Conservation (phyloP, 2,888 invertebrate genomes). For the Tenodera sinensis region DNA sequence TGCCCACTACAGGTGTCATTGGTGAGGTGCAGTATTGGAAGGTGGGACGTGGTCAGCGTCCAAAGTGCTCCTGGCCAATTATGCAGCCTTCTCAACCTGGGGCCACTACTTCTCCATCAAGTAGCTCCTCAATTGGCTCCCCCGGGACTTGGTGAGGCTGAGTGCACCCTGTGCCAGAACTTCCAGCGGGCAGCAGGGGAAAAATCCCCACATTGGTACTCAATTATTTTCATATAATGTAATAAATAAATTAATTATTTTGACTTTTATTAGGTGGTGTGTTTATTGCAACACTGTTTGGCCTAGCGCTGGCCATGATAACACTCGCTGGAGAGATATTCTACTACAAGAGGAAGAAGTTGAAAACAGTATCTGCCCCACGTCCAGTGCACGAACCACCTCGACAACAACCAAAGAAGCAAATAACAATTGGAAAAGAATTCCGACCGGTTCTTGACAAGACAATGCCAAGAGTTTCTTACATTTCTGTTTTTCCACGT, state of each 20-base stretch:
- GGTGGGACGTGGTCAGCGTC: too few species aligned
- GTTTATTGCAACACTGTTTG: constrained; percentile 84
- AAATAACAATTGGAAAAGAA: constrained; percentile 49
- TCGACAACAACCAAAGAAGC: constrained; percentile 35
- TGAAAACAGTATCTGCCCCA: constrained; percentile 33
- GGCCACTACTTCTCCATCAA: too few species aligned
- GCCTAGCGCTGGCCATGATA: constrained; percentile 77
- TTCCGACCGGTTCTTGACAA: constrained; percentile 40
- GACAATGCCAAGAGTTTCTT: constrained; percentile 41
- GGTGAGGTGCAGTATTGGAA: too few species aligned
- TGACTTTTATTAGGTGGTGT: constrained; percentile 67
- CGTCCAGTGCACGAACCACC: constrained; percentile 28
- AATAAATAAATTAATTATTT: neutral
- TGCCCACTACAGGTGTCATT: too few species aligned
- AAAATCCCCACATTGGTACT: too few species aligned
- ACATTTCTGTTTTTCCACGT: constrained; percentile 46
- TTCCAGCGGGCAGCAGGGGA: too few species aligned
- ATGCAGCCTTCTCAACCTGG: too few species aligned
- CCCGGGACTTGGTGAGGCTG: too few species aligned
- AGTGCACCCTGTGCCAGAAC: too few species aligned
- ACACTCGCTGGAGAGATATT: constrained; percentile 78
- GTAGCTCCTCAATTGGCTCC: too few species aligned
- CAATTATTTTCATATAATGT: too few species aligned
- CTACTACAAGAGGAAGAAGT: constrained; percentile 55
- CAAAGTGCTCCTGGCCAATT: too few species aligned